Evolutionary conservation across 1,140 invertebrate genomes (phyloP).

Genomic region (Zaprionus ghesquierei): DNA sequence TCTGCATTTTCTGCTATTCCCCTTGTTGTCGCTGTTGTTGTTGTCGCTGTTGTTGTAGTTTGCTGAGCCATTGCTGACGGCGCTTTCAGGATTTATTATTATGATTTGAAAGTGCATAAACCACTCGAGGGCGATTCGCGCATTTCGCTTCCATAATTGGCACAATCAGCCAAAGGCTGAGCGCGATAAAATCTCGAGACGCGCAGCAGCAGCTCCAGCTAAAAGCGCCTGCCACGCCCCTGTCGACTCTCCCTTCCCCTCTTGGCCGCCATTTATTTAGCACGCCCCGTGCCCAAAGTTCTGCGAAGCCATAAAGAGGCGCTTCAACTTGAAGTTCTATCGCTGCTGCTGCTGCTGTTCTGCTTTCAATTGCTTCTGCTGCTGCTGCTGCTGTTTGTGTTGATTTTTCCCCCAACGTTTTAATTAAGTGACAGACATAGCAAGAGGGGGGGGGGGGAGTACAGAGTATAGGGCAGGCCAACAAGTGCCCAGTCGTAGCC

Average conservation of each 20-base stretch:
- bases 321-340: constrained; percentile 49
- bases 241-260: constrained; percentile 3
- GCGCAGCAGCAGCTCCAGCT: constrained; percentile 5
- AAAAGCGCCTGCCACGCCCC: constrained; percentile 29
- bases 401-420: constrained; percentile 73
- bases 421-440: constrained; percentile 73
- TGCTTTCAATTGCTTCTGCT: constrained; percentile 5
- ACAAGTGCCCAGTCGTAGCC: constrained; percentile 16
- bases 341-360: constrained; percentile 1
- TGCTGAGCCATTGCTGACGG: constrained; percentile 38
- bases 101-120: constrained; percentile 80
- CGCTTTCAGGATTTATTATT: constrained; percentile 75
- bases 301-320: constrained; percentile 50
- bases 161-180: constrained; percentile 71
- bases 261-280: constrained; percentile 34
- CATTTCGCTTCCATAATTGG: constrained; percentile 76
- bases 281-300: constrained; percentile 29
- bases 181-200: constrained; percentile 65
- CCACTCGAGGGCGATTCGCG: constrained; percentile 72
- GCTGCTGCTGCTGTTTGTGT: constrained; percentile 42
- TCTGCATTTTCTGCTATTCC: constrained; percentile 39
- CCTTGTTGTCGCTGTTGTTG: constrained; percentile 24
- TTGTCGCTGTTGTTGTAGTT: constrained; percentile 26
- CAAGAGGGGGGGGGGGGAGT: neutral
- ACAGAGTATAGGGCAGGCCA: neutral